Evolutionary conservation across 2,888 invertebrate species (phyloP), one percentile per base, ranked within the genome.

Genomic region (Andrena fulva): DNA sequence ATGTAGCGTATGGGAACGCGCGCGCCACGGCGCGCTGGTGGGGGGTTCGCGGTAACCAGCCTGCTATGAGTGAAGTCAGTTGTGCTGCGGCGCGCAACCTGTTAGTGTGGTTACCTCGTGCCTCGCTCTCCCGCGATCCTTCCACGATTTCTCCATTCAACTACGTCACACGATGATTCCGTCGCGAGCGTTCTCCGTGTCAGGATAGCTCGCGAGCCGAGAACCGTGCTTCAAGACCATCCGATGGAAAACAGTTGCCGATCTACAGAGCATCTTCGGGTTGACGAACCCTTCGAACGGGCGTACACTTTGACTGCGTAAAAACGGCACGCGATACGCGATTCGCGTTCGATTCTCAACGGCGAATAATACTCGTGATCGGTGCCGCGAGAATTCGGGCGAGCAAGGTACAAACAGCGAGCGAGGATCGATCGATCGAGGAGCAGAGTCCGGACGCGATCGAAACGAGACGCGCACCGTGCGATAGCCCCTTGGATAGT

Each of bases 21-120:
- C 66, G 69, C 50, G 33, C n/a, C 35, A 62, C 64, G 54, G 24
- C 7, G 0, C 63, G 27, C 56, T 50, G 62, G 63, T 70, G 73
- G 81, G 87, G 78, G 48, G 12, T 48, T 54, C 16, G 4, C 54
- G 48, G 82, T 66, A 78, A 74, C 60, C 80, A 77, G 78, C 64
- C 76, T 63, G 77, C 77, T 77, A 78, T 56, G 77, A 82, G 84
- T 83, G 81, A 85, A 86, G 85, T 90, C 92, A 93, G 93, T 93
- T 87, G 87, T 86, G 71, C 67, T 86, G 90, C 90, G 92, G 86
- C 91, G 91, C 90, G 92, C 91, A 90, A 90, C 87, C 87, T 85
- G 90, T 90, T 84, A 82, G 81, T 85, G 80, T 89, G 84, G 89
- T 74, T 74, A 59, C 60, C 16, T 48, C 27, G 62, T 31, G 8